A percentile compares a stretch with the other conserved stretches of the same genome.
These are phyloP conservation scores for Ptilorrhoa leucosticta DNA, from an alignment of 2,113 vertebrate genomes.

Conservation along the genomic window DNA sequence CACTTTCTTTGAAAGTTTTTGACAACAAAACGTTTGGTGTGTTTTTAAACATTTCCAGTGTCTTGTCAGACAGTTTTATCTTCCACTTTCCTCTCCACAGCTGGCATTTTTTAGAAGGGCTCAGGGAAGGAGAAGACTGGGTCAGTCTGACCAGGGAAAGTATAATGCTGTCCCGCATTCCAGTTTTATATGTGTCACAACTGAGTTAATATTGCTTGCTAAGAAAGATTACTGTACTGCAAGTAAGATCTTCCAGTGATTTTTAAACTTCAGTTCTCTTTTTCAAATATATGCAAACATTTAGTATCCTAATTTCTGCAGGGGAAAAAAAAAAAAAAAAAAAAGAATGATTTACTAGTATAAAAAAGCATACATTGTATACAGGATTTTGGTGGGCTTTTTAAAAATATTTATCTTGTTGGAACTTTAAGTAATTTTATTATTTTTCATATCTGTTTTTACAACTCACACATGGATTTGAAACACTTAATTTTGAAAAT, in stretches of 20 bases:
- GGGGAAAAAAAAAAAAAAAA: background rate
- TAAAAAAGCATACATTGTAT: background rate
- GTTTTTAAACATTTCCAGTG: slow-evolving; percentile 5
- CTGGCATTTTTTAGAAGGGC: background rate
- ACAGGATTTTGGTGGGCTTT: fast-evolving
- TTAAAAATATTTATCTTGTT: background rate
- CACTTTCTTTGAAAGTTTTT: background rate
- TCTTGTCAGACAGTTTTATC: slow-evolving; percentile 17
- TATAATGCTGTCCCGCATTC: background rate
- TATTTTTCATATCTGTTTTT: background rate
- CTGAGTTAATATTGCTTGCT: background rate
- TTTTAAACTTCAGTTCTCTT: background rate
- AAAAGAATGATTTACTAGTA: background rate
- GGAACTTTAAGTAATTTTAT: background rate
- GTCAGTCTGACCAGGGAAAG: slow-evolving; percentile 52
- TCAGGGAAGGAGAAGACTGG: slow-evolving; percentile 5
- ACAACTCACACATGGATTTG: background rate
- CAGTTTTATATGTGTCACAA: slow-evolving; percentile 6
- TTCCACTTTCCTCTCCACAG: slow-evolving; percentile 19
- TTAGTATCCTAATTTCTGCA: background rate
- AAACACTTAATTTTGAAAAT: background rate
- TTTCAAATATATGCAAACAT: background rate
- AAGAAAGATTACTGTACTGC: background rate
- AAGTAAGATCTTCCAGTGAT: background rate
- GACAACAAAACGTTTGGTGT: background rate